phyloP scores from a whole-genome alignment of 2,888 invertebrate species.

The Morpho achilles region DNA sequence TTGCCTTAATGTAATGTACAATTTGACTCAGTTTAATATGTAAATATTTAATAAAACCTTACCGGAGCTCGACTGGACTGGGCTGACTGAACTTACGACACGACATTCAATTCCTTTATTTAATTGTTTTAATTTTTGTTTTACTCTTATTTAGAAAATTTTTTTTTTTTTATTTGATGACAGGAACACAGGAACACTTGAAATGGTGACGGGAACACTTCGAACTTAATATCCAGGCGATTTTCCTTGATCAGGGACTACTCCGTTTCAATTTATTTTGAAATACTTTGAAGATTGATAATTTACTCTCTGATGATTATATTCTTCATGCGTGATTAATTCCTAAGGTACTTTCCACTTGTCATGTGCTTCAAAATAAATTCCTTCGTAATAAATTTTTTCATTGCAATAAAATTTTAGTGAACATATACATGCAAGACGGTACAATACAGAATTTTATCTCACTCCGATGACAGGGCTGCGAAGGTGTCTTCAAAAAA shows the following conservation, averaged over 20 bases:
- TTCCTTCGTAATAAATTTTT: slow-evolving; percentile 1
- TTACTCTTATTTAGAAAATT: slow-evolving; percentile 28
- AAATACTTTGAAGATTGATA: neutral
- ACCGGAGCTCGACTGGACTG: slow-evolving; percentile 64
- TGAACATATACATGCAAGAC: slow-evolving; percentile 14
- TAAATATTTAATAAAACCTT: slow-evolving; percentile 46
- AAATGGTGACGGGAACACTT: no score
- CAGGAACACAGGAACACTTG: no score
- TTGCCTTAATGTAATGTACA: slow-evolving; percentile 35
- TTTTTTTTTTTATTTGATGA: slow-evolving; percentile 1
- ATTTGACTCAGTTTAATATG: slow-evolving; percentile 43
- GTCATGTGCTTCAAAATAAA: neutral
- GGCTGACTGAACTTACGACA: slow-evolving; percentile 66
- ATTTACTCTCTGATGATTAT: neutral
- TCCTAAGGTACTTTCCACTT: no score
- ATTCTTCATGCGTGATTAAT: no score
- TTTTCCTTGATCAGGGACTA: no score
- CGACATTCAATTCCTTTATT: slow-evolving; percentile 25
- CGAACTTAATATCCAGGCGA: no score
- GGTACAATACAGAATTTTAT: slow-evolving; percentile 5
- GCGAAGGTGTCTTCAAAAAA: neutral
- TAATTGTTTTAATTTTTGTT: slow-evolving; percentile 10
- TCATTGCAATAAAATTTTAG: slow-evolving; percentile 3
- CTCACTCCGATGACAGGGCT: slow-evolving; percentile 4
- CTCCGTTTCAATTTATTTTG: no score